Percentiles rank a stretch among this genome's conserved stretches.
phyloP scores from a whole-genome alignment of 2,113 vertebrate genomes.

The Eubucco bourcierii region DNA sequence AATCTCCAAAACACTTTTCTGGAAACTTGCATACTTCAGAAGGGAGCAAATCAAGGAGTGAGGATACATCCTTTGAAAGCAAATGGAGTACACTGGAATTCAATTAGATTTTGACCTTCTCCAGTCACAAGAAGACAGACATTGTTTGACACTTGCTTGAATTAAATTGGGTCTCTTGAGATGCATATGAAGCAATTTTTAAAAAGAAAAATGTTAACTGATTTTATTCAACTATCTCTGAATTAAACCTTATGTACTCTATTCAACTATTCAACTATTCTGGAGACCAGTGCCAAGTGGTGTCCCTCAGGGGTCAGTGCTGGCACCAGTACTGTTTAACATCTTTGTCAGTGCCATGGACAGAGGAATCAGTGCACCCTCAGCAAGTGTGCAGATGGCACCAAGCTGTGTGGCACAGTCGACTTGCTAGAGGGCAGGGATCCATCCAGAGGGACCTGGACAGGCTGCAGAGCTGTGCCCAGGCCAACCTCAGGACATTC shows the following conservation, averaged over 20 bases:
- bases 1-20: background rate
- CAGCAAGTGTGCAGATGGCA: too few relatives aligned
- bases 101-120: conserved; percentile 68
- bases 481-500: too few relatives aligned
- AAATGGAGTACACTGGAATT: background rate
- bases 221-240: conserved; percentile 15
- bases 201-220: conserved; percentile 33
- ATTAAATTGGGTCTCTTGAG: conserved; percentile 62
- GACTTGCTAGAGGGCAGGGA: too few relatives aligned
- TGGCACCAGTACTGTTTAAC: too few relatives aligned
- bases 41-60: background rate
- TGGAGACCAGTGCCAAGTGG: too few relatives aligned
- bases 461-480: too few relatives aligned
- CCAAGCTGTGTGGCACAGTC: too few relatives aligned
- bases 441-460: too few relatives aligned
- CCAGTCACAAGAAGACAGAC: conserved; percentile 35
- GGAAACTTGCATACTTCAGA: background rate
- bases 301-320: too few relatives aligned
- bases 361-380: too few relatives aligned
- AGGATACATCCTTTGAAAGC: conserved; percentile 6
- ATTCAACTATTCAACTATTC: conserved; percentile 22
- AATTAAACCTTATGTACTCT: conserved; percentile 30
- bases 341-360: too few relatives aligned
- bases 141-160: conserved; percentile 37
- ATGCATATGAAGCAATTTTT: conserved; percentile 43